Base-by-base conservation (phyloP, 2,888 invertebrate species). In the Isotomurus palustris region DNA sequence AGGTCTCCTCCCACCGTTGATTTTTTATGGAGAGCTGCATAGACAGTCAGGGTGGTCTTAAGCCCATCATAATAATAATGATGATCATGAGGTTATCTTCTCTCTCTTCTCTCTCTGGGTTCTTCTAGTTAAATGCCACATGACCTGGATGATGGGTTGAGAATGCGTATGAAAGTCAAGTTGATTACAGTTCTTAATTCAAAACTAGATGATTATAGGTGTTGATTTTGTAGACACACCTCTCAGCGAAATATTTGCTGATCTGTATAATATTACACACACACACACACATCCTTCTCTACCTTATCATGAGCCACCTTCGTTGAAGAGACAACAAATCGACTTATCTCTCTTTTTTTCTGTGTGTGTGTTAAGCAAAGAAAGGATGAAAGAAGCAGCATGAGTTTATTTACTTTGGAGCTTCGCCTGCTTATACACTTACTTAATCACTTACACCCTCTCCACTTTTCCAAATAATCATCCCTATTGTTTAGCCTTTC, bases 121-220 rank as follows among this genome's bases (percentile, higher is more conserved):
- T n/a, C 24, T n/a, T 8, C 44, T 44, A n/a, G 44, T 19, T 40
- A 19, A 24, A 8, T 19, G 21, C 6, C 22, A 8, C 8, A n/a
- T 44, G 21, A 17, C 17, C 21, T 47, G 27, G 27, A 25, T 35
- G 32, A 35, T 35, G 56, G 50, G 48, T 50, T 50, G 49, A 50
- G 47, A 44, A 57, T 55, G 62, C 55, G 62, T 56, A 65, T 60
- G 64, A 69, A 66, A 64, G 60, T 66, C 66, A 57, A 63, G 56
- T 61, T 70, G 69, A 70, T 70, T 70, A 66, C 67, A 70, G 68
- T 70, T 59, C 66, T 70, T 70, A 70, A 70, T 70, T 68, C 67
- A 64, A 66, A 66, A 70, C 67, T 58, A 66, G 68, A 67, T 70
- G 70, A 70, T 70, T 70, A 70, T 67, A 70, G 70, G 70, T 70